Base-by-base conservation (phyloP, 2,888 invertebrate species). In the Acrobasis consociella region DNA sequence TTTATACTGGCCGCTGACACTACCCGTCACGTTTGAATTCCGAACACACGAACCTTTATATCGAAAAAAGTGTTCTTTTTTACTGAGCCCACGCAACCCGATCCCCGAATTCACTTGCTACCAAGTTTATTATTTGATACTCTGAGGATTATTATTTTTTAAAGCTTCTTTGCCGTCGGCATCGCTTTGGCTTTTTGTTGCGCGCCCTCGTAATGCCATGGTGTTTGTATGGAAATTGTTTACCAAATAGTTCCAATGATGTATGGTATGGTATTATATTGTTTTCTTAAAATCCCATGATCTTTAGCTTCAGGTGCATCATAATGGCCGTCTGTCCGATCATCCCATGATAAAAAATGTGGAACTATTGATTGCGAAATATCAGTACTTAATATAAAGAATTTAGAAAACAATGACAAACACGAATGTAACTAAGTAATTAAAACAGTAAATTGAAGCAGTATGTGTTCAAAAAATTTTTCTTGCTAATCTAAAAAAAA, bases 51-150 rank as follows among this genome's bases (percentile, higher is more conserved):
- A 75, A 78, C 75, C 81, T 75, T 80, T 70, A 71, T 71, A 72
- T 74, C 74, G 78, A 82, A 80, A 82, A 78, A 71, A 72, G 68
- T 69, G 72, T 70, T 73, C 69, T 74, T 84, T 87, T 87, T 86
- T 81, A 82, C 76, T 76, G 78, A 74, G 75, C 73, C 73, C 59
- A 74, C 72, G 91, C 86, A 91, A 92, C 87, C 89, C 88, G 91
- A 91, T 90, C 87, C 80, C 81, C 80, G 68, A 90, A 91, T 91
- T 89, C 90, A 92, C 91, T 91, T 91, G 91, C 91, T 91, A 91
- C 91, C 87, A 90, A 91, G 83, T 92, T 91, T 91, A 92, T 91
- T 91, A 92, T 92, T 90, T 88, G 91, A 91, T 92, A 91, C 91
- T 89, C 74, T 78, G 78, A 81, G 83, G 87, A 86, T 90, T 87